Percentiles rank a stretch among this genome's conserved stretches.
These are phyloP conservation scores for Choristoneura rosaceana DNA, from an alignment of 2,888 invertebrate genomes.

Conservation along the genomic window DNA sequence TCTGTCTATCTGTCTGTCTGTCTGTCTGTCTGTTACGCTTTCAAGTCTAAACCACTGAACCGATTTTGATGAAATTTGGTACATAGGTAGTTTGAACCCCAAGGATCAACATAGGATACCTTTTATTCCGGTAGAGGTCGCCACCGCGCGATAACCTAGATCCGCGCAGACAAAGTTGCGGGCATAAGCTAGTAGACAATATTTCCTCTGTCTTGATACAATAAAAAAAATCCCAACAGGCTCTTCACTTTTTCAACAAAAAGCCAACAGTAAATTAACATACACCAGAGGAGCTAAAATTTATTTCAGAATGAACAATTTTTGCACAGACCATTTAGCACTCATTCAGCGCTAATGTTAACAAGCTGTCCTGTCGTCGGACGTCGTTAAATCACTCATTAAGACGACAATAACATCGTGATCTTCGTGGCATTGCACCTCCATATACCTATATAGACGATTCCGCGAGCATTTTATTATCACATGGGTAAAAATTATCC, in stretches of 20 bases:
- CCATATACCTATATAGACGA: conserved; percentile 47
- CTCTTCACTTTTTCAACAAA: not conserved
- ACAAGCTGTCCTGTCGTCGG: conserved; percentile 49
- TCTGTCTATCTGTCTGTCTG: too few species aligned
- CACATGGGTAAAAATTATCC: conserved; percentile 40
- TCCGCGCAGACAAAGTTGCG: too few species aligned
- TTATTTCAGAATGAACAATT: conserved; percentile 33
- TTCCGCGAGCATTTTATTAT: conserved; percentile 45
- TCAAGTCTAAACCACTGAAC: too few species aligned
- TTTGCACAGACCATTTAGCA: conserved; percentile 44
- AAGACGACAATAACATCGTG: conserved; percentile 67
- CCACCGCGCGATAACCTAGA: too few species aligned
- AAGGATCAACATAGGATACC: too few species aligned
- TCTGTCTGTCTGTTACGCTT: too few species aligned
- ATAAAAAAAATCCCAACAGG: not conserved
- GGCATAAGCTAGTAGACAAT: too few species aligned
- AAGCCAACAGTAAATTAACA: not conserved
- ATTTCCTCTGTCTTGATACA: conserved; percentile 2
- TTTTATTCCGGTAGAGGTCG: too few species aligned
- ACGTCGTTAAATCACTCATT: conserved; percentile 62
- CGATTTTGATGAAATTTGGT: too few species aligned
- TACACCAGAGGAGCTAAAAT: not conserved
- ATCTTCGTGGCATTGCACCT: conserved; percentile 61
- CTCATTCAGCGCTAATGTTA: conserved; percentile 43
- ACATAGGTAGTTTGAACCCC: too few species aligned